Evolutionary conservation across 1,140 invertebrate species (phyloP), one percentile per base, ranked within the genome.

Genomic region (Chironomus tepperi): DNA sequence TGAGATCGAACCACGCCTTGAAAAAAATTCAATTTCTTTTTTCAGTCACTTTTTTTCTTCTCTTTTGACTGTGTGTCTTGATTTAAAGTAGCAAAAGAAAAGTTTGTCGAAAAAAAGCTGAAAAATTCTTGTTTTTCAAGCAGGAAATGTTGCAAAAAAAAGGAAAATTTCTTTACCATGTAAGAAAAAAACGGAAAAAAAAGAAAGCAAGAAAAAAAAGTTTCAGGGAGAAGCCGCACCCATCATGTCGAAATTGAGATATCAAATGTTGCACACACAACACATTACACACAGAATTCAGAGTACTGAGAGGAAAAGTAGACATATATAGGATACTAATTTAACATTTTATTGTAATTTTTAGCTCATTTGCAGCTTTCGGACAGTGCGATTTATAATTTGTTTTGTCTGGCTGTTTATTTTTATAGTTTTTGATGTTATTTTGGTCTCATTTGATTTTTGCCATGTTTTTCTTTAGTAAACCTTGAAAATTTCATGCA

Each of bases 1-100:
- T 57, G 47, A 57, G 47, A 57, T 57, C 12, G 47, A 57, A 57
- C 47, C 47, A 57, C 47, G 47, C 47, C 47, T 57, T 57, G 43
- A 57, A 57, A 57, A 34, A 57, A 57, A 57, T 57, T n/a, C 47
- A 57, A 57, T 57, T 57, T 57, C 47, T 57, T 57, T 57, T 57
- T 34, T 34, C 24, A 34, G 24, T 34, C 12, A 57, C 15, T 47
- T 57, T 57, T 57, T 57, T 15, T n/a, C 47, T 34, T 34, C 24
- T 34, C 24, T 34, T n/a, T 34, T 34, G 24, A 34, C 24, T 34
- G 24, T 34, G 24, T 34, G 24, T 34, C 24, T 34, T 57, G 47
- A 57, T 57, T 57, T 57, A 57, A 57, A 57, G 9, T n/a, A 57
- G 47, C 12, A 57, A 34, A n/a, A 34, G 8, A 12, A 57, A 57